Base-by-base conservation (phyloP, 2,888 invertebrate genomes). In the Callyntrura sp. region DNA sequence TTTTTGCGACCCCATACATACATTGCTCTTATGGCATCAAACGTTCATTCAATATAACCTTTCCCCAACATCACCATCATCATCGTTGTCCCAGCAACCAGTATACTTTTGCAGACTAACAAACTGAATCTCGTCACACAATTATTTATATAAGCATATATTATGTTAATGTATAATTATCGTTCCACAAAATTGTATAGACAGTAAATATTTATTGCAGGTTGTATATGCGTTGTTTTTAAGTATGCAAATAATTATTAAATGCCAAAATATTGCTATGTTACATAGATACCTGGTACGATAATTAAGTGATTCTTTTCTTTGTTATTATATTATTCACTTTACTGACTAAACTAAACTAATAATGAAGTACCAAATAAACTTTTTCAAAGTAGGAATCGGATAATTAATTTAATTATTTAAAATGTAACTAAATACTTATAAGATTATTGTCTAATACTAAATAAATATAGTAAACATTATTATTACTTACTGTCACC, bases 91-190 rank as follows among this genome's bases (percentile, higher is more conserved):
- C n/a, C n/a, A 35, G 25, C 51, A 78, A 78, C 57, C 78, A 20
- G 45, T 76, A 85, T 85, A 85, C 85, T 76, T 85, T 76, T 76
- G 76, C 85, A 85, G 43, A 76, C 76, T 68, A 73, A 84, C 84
- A 84, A 83, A 83, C n/a, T 60, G 85, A 85, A 85, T 85, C 85
- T 85, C 85, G 85, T 85, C 85, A 85, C 35, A 35, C 35, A 35
- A 35, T 14, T 0, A 57, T 57, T n/a, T 79, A 57, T 79, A 57
- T 35, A 35, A 35, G 35, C 35, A 6, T 35, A 6, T 35, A 35
- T 35, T 35, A 35, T 6, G 6, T 35, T 4, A 35, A 4, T 35
- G 3, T 35, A 35, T 35, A 35, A n/a, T 51, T 51, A 51, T n/a
- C n/a, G 17, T 17, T 57, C 6, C 35, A n/a, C 6, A 35, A 35